A percentile compares a stretch with the other conserved stretches of the same genome.
Conservation (phyloP, 2,888 invertebrate genomes). For the Aricia artaxerxes region DNA sequence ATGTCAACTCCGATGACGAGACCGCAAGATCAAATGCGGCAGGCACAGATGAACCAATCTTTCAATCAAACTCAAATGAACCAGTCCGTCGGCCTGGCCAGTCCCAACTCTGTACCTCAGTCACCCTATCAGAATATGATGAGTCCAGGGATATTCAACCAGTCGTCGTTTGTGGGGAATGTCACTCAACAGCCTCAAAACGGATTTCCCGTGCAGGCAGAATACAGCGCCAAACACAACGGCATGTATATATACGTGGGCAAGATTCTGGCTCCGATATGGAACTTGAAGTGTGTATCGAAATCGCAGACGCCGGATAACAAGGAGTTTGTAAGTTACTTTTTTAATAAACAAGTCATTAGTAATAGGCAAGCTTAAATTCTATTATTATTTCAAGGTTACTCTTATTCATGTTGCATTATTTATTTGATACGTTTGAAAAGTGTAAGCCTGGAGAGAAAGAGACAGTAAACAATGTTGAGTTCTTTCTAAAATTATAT, state of each 20-base stretch:
- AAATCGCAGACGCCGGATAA: conserved; percentile 75
- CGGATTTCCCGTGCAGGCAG: conserved; percentile 68
- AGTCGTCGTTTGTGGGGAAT: conserved; percentile 63
- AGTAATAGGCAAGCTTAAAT: not conserved
- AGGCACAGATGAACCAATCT: conserved; percentile 62
- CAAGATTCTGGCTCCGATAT: conserved; percentile 92
- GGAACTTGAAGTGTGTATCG: conserved; percentile 89
- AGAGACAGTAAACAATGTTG: no score
- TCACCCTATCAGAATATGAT: conserved; percentile 61
- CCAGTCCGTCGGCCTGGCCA: conserved; percentile 60
- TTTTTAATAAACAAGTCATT: not conserved
- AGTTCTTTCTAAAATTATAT: not conserved
- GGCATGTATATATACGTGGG: conserved; percentile 95
- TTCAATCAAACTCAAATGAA: conserved; percentile 61
- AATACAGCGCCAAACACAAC: conserved; percentile 90
- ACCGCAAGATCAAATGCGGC: conserved; percentile 60
- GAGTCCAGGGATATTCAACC: conserved; percentile 63
- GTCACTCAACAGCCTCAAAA: conserved; percentile 65
- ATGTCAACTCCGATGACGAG: conserved; percentile 75
- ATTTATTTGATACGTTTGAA: no score
- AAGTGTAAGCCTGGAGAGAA: not conserved
- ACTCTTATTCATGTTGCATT: not conserved
- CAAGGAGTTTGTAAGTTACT: conserved; percentile 80
- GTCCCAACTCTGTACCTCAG: conserved; percentile 59
- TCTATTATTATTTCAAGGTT: not conserved